Evolutionary conservation across 2,113 vertebrate genomes (phyloP), one percentile per base, ranked within the genome.

Genomic region (Raja brachyura): DNA sequence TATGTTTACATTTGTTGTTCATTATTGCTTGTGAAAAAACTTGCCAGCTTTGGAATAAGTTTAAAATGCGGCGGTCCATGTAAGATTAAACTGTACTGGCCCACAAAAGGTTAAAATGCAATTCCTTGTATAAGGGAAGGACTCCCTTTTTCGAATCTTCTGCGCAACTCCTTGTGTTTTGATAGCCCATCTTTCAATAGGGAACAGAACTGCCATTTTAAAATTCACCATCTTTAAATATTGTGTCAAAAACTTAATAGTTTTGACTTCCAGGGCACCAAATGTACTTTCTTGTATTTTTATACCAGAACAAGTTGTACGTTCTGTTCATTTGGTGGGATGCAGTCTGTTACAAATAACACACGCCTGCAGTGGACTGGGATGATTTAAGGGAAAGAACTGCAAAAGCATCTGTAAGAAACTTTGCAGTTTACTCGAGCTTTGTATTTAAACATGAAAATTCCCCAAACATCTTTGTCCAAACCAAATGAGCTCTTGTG

Each of bases 241-340:
- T 77, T 90, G 63, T 90, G 66, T 31, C 18, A 39, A 22, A 90
- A 90, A 70, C 13, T 3, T 13, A 22, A 28, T 54, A 59, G 56
- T 54, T 85, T 4, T 85, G 31, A 90, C 31, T 90, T 90, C 81
- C 54, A 61, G 13, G 63, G 86, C 14, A 70, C 86, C 63, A 90
- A 70, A 90, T 90, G 31, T 90, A 70, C 61, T 70, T 90, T 90
- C 56, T 77, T n/a, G 78, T 66, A 11, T 86, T 90, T 90, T 10
- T 68, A 31, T 22, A 20, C 33, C 22, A 13, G 66, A 90, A 68
- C 61, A 90, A 90, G 66, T 68, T 22, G 63, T 70, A 70, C 54
- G 59, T 85, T 56, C 63, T 61, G 54, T 85, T 22, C 81, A 56
- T 28, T 83, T 56, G 78, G 39, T 85, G 56, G 54, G 16, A 68